Evolutionary conservation across 2,888 invertebrate species (phyloP), one percentile per base, ranked within the genome.

Genomic region (Petrolisthes cinctipes): DNA sequence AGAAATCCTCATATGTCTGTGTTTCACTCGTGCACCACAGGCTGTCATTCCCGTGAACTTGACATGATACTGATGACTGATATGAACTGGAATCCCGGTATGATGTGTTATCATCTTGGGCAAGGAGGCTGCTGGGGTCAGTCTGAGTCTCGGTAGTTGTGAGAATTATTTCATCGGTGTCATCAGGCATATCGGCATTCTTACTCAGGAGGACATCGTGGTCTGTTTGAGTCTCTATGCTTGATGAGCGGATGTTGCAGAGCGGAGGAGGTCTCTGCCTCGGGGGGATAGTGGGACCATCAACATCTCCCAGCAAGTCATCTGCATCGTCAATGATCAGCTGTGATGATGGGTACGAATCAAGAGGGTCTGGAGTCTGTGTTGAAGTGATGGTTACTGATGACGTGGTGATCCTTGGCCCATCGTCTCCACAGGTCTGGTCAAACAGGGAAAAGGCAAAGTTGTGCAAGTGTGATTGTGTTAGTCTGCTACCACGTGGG

Each of bases 181-280:
- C 87, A 75, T 88, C 87, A 54, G 87, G 87, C 23, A 79, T 84
- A 3, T 82, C 78, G 23, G 86, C 79, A 85, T 83, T 86, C 11
- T 78, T 80, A 71, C 90, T 89, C 4, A 89, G 81, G 23, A 89
- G 79, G 17, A 90, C 89, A 68, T 90, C 90, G 66, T 89, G 89
- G 37, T 90, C 90, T 5, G 90, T 90, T 71, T 90, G 90, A 54
- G 90, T 90, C 56, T 90, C 90, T 80, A 90, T 90, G 73, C 89
- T 89, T 20, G 90, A 90, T 11, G 89, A 86, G 20, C 86, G 89
- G 23, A 80, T 86, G 61, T 86, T 86, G 14, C 83, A 73, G n/a
- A 88, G 76, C 5, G 83, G 57, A 14, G 87, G 87, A 53, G 87
- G 80, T 57, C 83, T 68, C 53, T 66, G 73, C 23, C 66, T 53